Percentiles rank a stretch among this genome's conserved stretches.
Evolutionary conservation across 1,140 invertebrate species (phyloP).

Genomic region (Drosophila navojoa): DNA sequence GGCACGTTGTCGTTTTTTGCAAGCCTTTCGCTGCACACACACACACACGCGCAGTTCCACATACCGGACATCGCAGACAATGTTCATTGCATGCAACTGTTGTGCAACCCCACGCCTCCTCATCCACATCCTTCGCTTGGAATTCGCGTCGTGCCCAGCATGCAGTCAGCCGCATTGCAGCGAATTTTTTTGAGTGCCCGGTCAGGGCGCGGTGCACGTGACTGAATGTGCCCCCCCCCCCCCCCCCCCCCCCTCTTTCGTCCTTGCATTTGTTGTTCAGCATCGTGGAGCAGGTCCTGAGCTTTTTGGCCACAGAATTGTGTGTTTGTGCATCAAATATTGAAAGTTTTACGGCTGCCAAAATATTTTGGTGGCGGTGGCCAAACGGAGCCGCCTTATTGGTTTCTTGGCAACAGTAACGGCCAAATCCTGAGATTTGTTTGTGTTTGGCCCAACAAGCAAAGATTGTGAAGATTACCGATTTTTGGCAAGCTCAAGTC

Average conservation of each 20-base stretch:
- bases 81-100: conserved; percentile 41
- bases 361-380: conserved; percentile 38
- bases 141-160: conserved; percentile 5
- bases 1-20: conserved; percentile 57
- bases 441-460: background rate
- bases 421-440: background rate
- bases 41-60: conserved; percentile 6
- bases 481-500: conserved; percentile 16
- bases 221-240: conserved; percentile 42
- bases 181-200: conserved; percentile 58
- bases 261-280: conserved; percentile 50
- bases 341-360: conserved; percentile 55
- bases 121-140: conserved; percentile 8
- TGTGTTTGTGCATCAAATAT: conserved; percentile 67
- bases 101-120: background rate
- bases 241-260: background rate
- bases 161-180: conserved; percentile 69
- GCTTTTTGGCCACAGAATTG: conserved; percentile 69
- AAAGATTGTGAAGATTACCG: conserved; percentile 10
- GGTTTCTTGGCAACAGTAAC: conserved; percentile 65
- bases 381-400: conserved; percentile 49
- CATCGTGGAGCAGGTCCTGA: conserved; percentile 50
- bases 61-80: conserved; percentile 31
- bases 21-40: conserved; percentile 39
- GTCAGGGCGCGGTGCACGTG: conserved; percentile 50